Evolutionary conservation across 2,888 invertebrate genomes (phyloP), one percentile per base, ranked within the genome.

Genomic region (Rugalucina vietnamica): DNA sequence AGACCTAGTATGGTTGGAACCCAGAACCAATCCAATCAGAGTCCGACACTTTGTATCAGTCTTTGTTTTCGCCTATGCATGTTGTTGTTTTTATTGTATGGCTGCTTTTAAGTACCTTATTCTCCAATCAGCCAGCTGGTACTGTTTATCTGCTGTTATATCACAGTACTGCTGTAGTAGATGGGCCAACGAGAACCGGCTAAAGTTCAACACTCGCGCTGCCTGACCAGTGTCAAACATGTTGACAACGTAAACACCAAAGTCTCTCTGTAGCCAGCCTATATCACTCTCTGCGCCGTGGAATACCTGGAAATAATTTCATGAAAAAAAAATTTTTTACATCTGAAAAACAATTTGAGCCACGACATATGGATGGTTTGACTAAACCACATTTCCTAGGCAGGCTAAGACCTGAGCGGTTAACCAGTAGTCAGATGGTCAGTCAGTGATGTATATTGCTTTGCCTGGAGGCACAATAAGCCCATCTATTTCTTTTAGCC

Each of bases 151-250:
- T 0, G 97, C 96, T 82, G 96, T 96, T 32, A 98, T 95, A 65
- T 96, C 95, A 93, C 98, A 98, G 94, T 97, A 98, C 76, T 96
- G 96, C 91, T 96, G 96, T 49, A 99, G 95, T 50, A 99, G 95
- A 94, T 97, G 97, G 0, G 97, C 97, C 36, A 96, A 93, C 3
- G 98, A 98, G 0, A 97, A 95, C 24, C 96, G 96, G 0, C 96
- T 95, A 85, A 97, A 96, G 34, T 96, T 96, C 0, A 99, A 95
- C 1, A 96, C 95, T 88, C 97, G 96, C 0, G 98, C 97, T 0
- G 99, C 99, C 93, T 97, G 97, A 93, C 98, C 97, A 0, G 99
- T 99, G 95, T 99, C 99, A 94, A 99, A 99, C 97, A 99, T 96
- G 90, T 99, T 99, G 0, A 99, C 99, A 1, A 99, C 95, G 94